phyloP scores from a whole-genome alignment of 1,140 invertebrate species.

The Gonatopus flavifemur region DNA sequence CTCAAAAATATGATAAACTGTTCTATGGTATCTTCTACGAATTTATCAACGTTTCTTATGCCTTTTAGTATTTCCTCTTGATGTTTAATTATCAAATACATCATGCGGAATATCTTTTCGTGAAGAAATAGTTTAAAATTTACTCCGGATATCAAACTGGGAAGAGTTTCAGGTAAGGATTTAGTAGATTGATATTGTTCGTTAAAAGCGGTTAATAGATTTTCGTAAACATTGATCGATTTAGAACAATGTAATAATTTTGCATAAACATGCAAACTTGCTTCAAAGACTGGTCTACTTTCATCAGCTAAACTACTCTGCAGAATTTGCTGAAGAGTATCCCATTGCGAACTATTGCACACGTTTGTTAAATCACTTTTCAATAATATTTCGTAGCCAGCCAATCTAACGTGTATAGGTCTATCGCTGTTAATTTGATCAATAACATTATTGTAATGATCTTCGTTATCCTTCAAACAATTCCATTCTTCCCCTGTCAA shows the following conservation, averaged over 20 bases:
- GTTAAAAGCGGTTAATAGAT: slow-evolving; percentile 41
- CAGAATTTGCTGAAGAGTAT: slow-evolving; percentile 38
- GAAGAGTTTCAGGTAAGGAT: slow-evolving; percentile 35
- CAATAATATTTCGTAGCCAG: slow-evolving; percentile 49
- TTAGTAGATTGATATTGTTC: slow-evolving; percentile 39
- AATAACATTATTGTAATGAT: slow-evolving; percentile 36
- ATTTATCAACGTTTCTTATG: slow-evolving; percentile 36
- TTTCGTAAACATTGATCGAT: slow-evolving; percentile 35
- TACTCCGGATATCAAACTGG: slow-evolving; percentile 44
- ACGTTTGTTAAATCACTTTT: slow-evolving; percentile 41
- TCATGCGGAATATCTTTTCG: slow-evolving; percentile 49
- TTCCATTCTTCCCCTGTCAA: slow-evolving; percentile 44
- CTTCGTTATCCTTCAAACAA: slow-evolving; percentile 28
- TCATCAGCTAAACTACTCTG: slow-evolving; percentile 43
- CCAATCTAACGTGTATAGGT: slow-evolving; percentile 49
- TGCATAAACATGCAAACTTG: slow-evolving; percentile 45
- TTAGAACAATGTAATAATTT: slow-evolving; percentile 38
- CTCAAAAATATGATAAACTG: slow-evolving; percentile 47
- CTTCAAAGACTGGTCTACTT: slow-evolving; percentile 50
- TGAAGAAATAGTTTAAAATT: slow-evolving; percentile 53
- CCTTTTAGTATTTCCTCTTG: slow-evolving; percentile 48
- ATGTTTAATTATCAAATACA: slow-evolving; percentile 41
- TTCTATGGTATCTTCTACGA: slow-evolving; percentile 47
- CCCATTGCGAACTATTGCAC: slow-evolving; percentile 34
- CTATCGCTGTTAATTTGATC: slow-evolving; percentile 42